Base-by-base conservation (phyloP, 2,888 invertebrate species). In the Lasioglossum oenotherae region DNA sequence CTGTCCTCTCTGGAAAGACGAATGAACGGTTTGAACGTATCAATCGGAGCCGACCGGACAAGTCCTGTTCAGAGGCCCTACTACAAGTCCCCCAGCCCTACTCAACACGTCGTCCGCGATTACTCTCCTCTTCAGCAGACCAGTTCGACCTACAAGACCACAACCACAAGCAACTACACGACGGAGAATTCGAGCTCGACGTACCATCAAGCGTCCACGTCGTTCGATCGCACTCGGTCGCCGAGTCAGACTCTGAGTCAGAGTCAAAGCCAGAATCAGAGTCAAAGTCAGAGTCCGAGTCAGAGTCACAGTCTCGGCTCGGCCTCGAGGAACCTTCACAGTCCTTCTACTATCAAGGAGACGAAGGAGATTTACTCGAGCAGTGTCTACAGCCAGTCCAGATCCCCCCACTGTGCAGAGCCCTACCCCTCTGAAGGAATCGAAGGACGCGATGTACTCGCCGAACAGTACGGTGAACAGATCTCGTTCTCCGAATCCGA, bases 361-460 rank as follows among this genome's bases (percentile, higher is more conserved):
- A 93, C 94, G 0, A 93, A 94, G 72, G 94, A 94, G 31, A 92
- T 91, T 72, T 94, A 94, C 73, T 93, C 93, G 0, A 92, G 92
- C n/a, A 92, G 88, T 38, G 75, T 85, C 3, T 88, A 90, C 60
- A 91, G 78, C 46, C 90, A 82, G 49, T 91, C 92, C 27, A 90
- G 89, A 60, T 92, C 93, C 0, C 0, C 92, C 93, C 41, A 92
- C 89, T 31, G 81, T 89, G 19, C 93, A 92, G 60, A 93, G 93
- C 85, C 92, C 94, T 4, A 93, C 87, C 78, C 74, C 88, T 80
- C 92, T 93, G 76, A 94, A 94, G 46, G 94, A 94, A 74, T 94
- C 94, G 0, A 94, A 94, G 79, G 92, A 93, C 31, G 89, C 69
- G 12, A 23, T 92, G 76, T 94, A 94, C 86, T 90, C 93, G 57